Conservation (phyloP, 2,797 vertebrate species). For the Semotilus atromaculatus region DNA sequence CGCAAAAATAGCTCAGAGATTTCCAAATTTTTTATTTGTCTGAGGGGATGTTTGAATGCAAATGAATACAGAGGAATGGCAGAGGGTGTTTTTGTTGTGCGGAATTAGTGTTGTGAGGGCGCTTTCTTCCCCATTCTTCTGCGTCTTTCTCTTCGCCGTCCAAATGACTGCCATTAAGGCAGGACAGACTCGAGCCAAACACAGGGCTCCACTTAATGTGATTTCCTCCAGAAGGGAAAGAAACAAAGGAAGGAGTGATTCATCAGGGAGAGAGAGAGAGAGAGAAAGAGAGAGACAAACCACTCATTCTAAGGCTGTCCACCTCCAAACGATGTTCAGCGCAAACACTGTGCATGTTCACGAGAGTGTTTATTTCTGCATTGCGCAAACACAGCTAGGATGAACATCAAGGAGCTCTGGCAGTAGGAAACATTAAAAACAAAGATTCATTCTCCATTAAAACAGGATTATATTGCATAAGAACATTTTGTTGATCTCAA, state of each 20-base stretch:
- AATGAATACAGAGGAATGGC: constrained; percentile 74
- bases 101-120: constrained; percentile 77
- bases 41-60: constrained; percentile 75
- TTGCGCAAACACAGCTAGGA: constrained; percentile 52
- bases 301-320: constrained; percentile 76
- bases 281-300: constrained; percentile 58
- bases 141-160: constrained; percentile 72
- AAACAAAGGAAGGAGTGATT: constrained; percentile 74
- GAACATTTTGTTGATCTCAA: constrained; percentile 33
- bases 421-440: constrained; percentile 30
- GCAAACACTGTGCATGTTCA: constrained; percentile 67
- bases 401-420: constrained; percentile 67
- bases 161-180: constrained; percentile 85
- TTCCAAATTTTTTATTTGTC: constrained; percentile 79
- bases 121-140: constrained; percentile 78
- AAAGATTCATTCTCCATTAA: constrained; percentile 46
- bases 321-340: constrained; percentile 70
- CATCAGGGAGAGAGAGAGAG: constrained; percentile 71
- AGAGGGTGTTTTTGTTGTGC: constrained; percentile 78
- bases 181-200: constrained; percentile 77
- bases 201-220: constrained; percentile 80
- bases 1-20: constrained; percentile 70
- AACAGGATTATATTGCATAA: constrained; percentile 48
- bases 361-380: constrained; percentile 68
- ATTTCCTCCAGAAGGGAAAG: constrained; percentile 73